Conservation (phyloP, 2,888 invertebrate genomes). For the Chrysopilus asiliformis region DNA sequence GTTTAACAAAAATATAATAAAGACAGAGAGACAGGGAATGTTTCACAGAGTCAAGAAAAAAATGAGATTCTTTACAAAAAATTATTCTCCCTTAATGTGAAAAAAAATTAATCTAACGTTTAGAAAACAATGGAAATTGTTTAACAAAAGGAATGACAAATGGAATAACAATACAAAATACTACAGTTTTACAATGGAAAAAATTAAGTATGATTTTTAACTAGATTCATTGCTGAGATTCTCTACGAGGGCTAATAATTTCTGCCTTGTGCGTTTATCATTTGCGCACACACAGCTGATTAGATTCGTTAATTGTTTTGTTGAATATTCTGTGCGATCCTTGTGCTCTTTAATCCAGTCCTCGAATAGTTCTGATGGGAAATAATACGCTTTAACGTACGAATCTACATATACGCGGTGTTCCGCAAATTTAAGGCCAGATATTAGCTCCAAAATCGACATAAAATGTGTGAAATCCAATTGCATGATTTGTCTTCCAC, state of each 20-base stretch:
- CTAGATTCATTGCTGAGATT: conserved; percentile 22
- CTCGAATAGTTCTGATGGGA: conserved; percentile 77
- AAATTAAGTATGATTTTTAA: too few species aligned
- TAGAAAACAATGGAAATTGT: too few species aligned
- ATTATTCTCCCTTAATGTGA: too few species aligned
- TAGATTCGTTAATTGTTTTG: conserved; percentile 72
- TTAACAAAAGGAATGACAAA: neutral
- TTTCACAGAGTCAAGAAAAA: too few species aligned
- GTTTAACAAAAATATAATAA: too few species aligned
- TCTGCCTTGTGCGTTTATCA: conserved; percentile 74
- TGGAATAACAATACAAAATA: too few species aligned
- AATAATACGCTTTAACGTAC: conserved; percentile 93
- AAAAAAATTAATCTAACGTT: too few species aligned
- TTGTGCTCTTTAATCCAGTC: conserved; percentile 75
- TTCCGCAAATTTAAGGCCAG: conserved; percentile 70
- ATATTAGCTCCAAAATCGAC: conserved; percentile 77
- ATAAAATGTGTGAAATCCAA: conserved; percentile 92
- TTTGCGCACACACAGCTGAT: conserved; percentile 78
- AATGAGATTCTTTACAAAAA: too few species aligned
- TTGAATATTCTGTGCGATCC: conserved; percentile 78
- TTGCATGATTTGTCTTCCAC: conserved; percentile 94
- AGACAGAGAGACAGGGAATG: too few species aligned
- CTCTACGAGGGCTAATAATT: conserved; percentile 59
- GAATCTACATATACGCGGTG: conserved; percentile 82
- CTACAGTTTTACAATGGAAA: too few species aligned